These are phyloP conservation scores for Montipora capitata DNA, from an alignment of 92 coral and sea anemone genomes.

Conservation along the genomic window DNA sequence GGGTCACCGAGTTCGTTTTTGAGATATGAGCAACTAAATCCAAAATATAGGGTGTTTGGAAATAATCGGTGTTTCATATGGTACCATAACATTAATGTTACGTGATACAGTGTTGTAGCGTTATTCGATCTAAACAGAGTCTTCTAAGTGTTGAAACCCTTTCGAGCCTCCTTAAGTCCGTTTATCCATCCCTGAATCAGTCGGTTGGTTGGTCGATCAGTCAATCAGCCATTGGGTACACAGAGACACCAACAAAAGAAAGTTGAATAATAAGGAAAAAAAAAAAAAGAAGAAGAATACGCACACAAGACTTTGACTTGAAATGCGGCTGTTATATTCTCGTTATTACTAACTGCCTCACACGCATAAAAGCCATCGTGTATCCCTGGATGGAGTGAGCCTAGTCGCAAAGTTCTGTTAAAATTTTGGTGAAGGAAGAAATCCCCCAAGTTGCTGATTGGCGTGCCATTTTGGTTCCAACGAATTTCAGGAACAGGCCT, in stretches of 20 bases:
- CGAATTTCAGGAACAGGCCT: constrained; percentile 31
- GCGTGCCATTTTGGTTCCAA: constrained; percentile 17
- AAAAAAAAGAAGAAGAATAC: neutral
- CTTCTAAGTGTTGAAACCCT: too few species aligned
- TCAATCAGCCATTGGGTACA: neutral
- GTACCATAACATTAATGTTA: too few species aligned
- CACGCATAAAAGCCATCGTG: constrained; percentile 38
- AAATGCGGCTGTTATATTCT: neutral
- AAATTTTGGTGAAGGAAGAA: neutral
- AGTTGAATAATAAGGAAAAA: too few species aligned
- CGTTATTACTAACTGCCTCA: neutral
- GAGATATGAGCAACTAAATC: too few species aligned
- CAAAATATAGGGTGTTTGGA: too few species aligned
- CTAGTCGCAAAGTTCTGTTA: constrained; percentile 40
- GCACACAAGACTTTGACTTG: constrained; percentile 41
- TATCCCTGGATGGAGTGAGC: neutral
- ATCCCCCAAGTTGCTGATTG: neutral
- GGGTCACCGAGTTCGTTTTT: too few species aligned
- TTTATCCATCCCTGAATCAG: too few species aligned
- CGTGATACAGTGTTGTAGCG: too few species aligned
- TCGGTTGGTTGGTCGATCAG: neutral
- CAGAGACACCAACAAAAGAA: too few species aligned
- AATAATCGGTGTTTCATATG: too few species aligned
- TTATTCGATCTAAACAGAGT: too few species aligned
- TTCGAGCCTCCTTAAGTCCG: too few species aligned